Evolutionary conservation across 2,888 invertebrate genomes (phyloP), one percentile per base, ranked within the genome.

Genomic region (Mellilla xanthometata): DNA sequence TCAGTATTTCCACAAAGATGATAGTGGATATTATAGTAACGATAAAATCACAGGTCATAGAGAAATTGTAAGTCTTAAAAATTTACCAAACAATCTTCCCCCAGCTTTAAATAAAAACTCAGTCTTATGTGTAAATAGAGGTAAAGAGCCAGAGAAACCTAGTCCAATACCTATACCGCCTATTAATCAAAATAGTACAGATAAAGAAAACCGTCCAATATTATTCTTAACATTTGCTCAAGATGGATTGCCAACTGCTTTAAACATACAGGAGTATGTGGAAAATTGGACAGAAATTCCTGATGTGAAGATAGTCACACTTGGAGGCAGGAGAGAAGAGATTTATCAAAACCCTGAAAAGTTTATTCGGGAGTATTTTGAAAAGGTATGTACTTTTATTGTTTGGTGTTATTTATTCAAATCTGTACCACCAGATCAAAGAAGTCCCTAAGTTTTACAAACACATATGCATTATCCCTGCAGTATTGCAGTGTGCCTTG

Each of bases 301-400:
- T 54, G 60, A 78, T 64, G 78, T 87, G 0, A 72, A 68, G 60
- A 75, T 88, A 9, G 63, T 90, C 27, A 87, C 84, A 36, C 72
- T 92, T 5, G 85, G 85, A 62, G 85, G 90, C 49, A 89, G 80
- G 61, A 84, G 78, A 54, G 85, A 87, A 52, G 81, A 89, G 51
- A 86, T 91, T 4, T 88, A 83, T 54, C 84, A 85, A 58, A 91
- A 86, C 61, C 91, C 91, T 36, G 91, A 91, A 52, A 90, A 89
- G 52, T 91, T 88, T 54, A 90, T 92, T 12, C 81, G 91, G 29
- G 89, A 91, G 65, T 89, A 90, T 68, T 91, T 91, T 68, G 87
- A 89, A 68, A 91, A 91, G 80, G 92, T 91, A 65, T 8, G 15
- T 8, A 3, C 19, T n/a, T n/a, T n/a, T n/a, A n/a, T n/a, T n/a